Evolutionary conservation across 2,888 invertebrate genomes (phyloP), one percentile per base, ranked within the genome.

Genomic region (Campopleginae sp.): DNA sequence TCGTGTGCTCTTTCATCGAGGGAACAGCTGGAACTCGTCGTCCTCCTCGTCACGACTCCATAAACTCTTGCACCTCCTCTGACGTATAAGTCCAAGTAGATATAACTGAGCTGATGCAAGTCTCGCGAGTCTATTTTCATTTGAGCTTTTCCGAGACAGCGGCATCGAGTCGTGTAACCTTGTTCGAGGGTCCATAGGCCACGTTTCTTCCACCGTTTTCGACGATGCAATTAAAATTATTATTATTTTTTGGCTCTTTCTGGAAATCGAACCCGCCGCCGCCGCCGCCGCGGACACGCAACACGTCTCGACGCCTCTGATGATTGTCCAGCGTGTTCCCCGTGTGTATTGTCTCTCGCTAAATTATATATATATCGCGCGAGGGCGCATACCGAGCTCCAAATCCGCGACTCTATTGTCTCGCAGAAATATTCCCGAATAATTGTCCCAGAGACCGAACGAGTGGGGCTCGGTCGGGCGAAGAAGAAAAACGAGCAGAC

Each of bases 271-370:
- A 80, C 7, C 33, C 46, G 51, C 19, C 38, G 38, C 38, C n/a
- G n/a, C n/a, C n/a, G n/a, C n/a, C n/a, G n/a, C n/a, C n/a, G n/a
- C n/a, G n/a, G 44, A 46, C 85, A 86, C 88, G 88, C 88, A 88
- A 90, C 88, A 89, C n/a, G n/a, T n/a, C 89, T 90, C 91, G 89
- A 91, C 91, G 90, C 91, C 90, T 91, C 92, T 92, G 91, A 92
- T 92, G 91, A 92, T 92, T 92, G 91, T 92, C 89, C 89, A 85
- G 72, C 77, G 78, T 85, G 83, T 87, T 86, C 90, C 19, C 48
- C 65, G 14, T 74, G 38, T 27, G 19, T 88, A 87, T 84, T 87
- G 86, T 88, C 80, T 86, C 84, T 68, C 33, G 48, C 19, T 31
- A 66, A 80, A 85, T 81, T 80, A 88, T 88, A 89, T 88, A 89